These are phyloP conservation scores for Diploscapter pachys DNA, from an alignment of 1,140 invertebrate genomes.

Conservation along the genomic window DNA sequence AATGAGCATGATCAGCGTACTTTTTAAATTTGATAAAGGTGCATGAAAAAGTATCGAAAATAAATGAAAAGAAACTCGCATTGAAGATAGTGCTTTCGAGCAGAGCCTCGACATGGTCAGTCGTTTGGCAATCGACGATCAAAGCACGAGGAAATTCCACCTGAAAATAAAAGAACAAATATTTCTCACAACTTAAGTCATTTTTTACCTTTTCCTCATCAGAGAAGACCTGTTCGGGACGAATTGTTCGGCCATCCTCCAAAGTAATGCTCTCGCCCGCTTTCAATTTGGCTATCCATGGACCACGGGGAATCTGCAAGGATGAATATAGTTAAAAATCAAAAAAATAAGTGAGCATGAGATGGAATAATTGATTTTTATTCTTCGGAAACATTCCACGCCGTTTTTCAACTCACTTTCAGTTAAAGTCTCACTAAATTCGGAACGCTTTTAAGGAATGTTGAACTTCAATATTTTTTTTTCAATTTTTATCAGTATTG, in stretches of 20 bases:
- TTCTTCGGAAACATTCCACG: too few relatives aligned
- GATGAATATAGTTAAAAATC: background rate
- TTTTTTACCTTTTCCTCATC: constrained; percentile 60
- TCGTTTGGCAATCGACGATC: constrained; percentile 41
- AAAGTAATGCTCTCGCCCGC: constrained; percentile 74
- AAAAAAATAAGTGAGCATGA: too few relatives aligned
- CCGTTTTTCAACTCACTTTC: too few relatives aligned
- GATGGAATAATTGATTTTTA: too few relatives aligned
- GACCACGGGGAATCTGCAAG: constrained; percentile 72
- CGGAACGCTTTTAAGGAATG: too few relatives aligned
- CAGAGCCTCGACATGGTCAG: constrained; percentile 22
- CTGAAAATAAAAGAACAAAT: constrained; percentile 1
- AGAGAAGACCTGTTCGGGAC: constrained; percentile 72
- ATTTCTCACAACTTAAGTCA: constrained; percentile 60
- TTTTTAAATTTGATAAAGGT: too few relatives aligned
- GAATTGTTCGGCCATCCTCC: constrained; percentile 71
- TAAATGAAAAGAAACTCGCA: background rate
- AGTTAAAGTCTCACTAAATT: too few relatives aligned
- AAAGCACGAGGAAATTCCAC: constrained; percentile 61
- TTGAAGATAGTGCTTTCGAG: constrained; percentile 14
- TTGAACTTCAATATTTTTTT: too few relatives aligned
- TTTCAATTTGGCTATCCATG: constrained; percentile 77
- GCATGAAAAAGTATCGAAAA: too few relatives aligned
- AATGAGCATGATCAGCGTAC: too few relatives aligned
- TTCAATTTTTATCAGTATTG: too few relatives aligned